Conservation (phyloP, 35 echinoderm and acorn worm genomes). For the Apostichopus japonicus region DNA sequence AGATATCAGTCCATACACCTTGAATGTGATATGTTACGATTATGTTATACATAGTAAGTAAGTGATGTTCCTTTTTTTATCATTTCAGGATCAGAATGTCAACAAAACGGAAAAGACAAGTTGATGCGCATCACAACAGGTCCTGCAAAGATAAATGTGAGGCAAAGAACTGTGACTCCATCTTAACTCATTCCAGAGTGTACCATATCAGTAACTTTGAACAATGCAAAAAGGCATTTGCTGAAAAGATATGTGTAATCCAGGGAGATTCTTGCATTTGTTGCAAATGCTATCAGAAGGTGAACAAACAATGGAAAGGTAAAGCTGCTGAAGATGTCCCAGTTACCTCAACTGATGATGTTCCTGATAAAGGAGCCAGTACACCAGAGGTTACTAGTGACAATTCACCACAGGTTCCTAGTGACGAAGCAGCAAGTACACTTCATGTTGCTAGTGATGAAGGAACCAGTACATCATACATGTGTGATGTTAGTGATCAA, state of each 20-base stretch:
- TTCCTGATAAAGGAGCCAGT: too few species aligned
- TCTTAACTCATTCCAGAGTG: neutral
- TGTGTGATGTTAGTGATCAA: too few species aligned
- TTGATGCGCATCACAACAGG: neutral
- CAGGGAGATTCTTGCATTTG: neutral
- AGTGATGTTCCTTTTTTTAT: neutral
- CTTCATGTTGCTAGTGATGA: too few species aligned
- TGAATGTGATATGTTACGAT: too few species aligned
- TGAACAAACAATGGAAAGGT: neutral
- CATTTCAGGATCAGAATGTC: neutral
- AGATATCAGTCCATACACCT: too few species aligned
- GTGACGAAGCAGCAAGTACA: too few species aligned
- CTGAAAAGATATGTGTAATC: neutral
- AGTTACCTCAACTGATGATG: neutral
- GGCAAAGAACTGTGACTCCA: neutral
- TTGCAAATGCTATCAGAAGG: neutral
- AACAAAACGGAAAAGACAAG: neutral
- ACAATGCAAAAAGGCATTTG: neutral
- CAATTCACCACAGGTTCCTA: too few species aligned
- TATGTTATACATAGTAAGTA: too few species aligned
- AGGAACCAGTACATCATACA: too few species aligned
- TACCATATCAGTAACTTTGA: neutral
- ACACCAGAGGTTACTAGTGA: too few species aligned
- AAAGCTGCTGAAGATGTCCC: neutral
- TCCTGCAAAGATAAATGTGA: neutral